These are phyloP conservation scores for Dicyrtomina minuta DNA, from an alignment of 2,888 invertebrate genomes.

Conservation along the genomic window DNA sequence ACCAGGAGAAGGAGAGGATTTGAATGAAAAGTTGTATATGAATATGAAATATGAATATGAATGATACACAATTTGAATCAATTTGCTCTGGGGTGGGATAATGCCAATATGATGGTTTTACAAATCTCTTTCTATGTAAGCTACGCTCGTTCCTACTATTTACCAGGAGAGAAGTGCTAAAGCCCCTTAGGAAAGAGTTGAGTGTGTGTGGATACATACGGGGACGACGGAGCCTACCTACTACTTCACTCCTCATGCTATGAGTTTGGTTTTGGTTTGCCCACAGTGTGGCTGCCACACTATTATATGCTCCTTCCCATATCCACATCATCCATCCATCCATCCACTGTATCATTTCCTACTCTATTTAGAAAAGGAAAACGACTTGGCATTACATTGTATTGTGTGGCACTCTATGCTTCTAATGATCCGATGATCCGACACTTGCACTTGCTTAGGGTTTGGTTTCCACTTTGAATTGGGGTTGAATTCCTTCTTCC, in stretches of 20 bases:
- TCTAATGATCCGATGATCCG: constrained; percentile 29
- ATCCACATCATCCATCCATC: no score
- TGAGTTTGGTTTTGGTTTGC: no score
- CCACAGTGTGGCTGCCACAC: no score
- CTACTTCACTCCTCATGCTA: no score
- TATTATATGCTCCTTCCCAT: no score
- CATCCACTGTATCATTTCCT: no score
- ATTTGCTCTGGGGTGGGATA: constrained; percentile 29
- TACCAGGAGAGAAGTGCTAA: no score
- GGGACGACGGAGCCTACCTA: background rate
- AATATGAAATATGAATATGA: constrained; percentile 36
- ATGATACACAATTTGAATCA: constrained; percentile 35
- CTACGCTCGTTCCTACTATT: background rate
- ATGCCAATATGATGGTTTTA: constrained; percentile 26
- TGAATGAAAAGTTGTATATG: constrained; percentile 34
- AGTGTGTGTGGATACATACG: background rate
- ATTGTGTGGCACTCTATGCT: constrained; percentile 4
- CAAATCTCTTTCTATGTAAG: constrained; percentile 1
- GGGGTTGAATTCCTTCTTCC: constrained; percentile 14
- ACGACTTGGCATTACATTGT: no score
- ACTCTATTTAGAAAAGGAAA: background rate
- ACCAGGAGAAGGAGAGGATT: constrained; percentile 3
- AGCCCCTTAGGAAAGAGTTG: no score
- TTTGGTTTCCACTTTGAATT: constrained; percentile 19
- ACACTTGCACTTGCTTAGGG: constrained; percentile 23